These are phyloP conservation scores for Mus spicilegus DNA, from an alignment of 2,113 vertebrate genomes.

Conservation along the genomic window DNA sequence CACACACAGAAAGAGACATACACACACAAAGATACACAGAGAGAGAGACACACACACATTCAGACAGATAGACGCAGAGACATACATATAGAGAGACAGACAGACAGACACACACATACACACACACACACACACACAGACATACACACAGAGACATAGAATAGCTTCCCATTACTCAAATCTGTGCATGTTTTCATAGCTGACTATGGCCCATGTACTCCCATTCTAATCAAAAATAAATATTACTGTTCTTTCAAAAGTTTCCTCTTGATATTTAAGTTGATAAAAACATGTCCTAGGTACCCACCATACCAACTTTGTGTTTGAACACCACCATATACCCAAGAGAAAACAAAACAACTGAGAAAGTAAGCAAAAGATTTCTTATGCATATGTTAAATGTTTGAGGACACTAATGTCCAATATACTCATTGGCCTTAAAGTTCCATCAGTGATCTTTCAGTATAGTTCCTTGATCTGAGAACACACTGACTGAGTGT, in stretches of 20 bases:
- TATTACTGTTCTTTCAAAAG: neutral
- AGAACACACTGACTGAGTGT: neutral
- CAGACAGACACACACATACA: neutral
- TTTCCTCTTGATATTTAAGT: neutral
- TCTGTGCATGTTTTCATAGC: neutral
- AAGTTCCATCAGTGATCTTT: neutral
- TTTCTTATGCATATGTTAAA: neutral
- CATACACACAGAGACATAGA: neutral
- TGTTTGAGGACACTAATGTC: neutral
- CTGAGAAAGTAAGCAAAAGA: neutral
- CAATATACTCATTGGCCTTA: neutral
- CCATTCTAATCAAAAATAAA: neutral
- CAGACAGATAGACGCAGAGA: neutral
- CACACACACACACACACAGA: neutral
- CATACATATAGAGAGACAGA: neutral
- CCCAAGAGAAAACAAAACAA: neutral
- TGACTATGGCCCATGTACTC: neutral
- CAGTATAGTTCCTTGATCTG: neutral
- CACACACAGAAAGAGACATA: neutral
- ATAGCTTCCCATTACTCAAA: neutral
- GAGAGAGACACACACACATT: neutral
- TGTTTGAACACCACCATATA: neutral
- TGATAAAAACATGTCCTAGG: neutral
- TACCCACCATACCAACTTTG: neutral
- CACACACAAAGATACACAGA: neutral